phyloP scores from a whole-genome alignment of 2,797 vertebrate species.

The Acipenser ruthenus region DNA sequence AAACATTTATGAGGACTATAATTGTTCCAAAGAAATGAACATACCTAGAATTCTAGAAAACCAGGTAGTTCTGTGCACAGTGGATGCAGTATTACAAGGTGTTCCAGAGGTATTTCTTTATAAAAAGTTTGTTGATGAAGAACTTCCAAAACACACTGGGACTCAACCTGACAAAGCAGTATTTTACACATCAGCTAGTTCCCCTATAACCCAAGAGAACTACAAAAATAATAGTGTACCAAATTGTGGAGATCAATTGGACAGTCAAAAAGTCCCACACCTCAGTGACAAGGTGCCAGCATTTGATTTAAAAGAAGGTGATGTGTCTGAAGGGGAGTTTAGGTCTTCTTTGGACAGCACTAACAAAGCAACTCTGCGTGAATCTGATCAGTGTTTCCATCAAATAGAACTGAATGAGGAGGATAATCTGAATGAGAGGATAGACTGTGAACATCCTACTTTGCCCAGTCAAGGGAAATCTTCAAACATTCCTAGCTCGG shows the following conservation, averaged over 20 bases:
- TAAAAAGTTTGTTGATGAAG: constrained; percentile 32
- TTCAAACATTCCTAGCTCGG: constrained; percentile 50
- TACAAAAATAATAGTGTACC: too few species aligned
- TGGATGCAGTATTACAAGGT: constrained; percentile 25
- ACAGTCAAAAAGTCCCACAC: background rate
- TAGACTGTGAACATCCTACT: constrained; percentile 38
- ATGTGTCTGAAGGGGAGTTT: constrained; percentile 13
- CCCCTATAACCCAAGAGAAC: too few species aligned
- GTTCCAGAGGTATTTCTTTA: constrained; percentile 41
- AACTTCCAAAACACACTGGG: background rate
- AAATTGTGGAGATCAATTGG: too few species aligned
- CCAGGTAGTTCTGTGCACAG: constrained; percentile 26
- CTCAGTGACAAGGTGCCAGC: constrained; percentile 34
- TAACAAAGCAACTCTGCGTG: constrained; percentile 10
- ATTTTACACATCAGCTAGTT: too few species aligned
- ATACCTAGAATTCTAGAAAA: constrained; percentile 17
- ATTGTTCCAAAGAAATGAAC: constrained; percentile 18
- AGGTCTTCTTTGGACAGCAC: constrained; percentile 5
- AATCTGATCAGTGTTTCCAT: constrained; percentile 43
- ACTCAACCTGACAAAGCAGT: too few species aligned
- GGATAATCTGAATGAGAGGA: constrained; percentile 22
- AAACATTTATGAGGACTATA: constrained; percentile 13
- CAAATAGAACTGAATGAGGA: constrained; percentile 44
- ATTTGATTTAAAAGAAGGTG: constrained; percentile 31
- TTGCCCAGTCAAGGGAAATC: constrained; percentile 45